Percentiles rank a stretch among this genome's conserved stretches.
These are phyloP conservation scores for Euwallacea fornicatus DNA, from an alignment of 1,140 invertebrate genomes.

Conservation along the genomic window DNA sequence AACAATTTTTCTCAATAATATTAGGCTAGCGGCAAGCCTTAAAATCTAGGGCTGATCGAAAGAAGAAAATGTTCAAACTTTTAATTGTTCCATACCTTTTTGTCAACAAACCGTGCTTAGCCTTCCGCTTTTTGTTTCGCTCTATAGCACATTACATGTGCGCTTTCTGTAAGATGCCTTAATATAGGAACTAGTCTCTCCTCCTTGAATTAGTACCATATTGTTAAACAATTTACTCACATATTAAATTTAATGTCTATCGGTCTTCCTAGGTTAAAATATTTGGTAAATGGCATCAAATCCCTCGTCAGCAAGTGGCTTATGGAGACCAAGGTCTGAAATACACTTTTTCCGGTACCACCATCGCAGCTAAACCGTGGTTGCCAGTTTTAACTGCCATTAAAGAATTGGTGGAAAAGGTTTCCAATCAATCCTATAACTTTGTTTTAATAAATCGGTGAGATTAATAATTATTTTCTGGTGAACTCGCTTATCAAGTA, in stretches of 20 bases:
- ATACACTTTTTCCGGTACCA: slow-evolving; percentile 68
- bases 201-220: too few relatives aligned
- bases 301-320: slow-evolving; percentile 70
- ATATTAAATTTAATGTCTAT: neutral
- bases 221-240: too few relatives aligned
- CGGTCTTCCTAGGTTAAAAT: slow-evolving; percentile 55
- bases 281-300: slow-evolving; percentile 68
- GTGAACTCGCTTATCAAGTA: neutral
- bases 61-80: too few relatives aligned
- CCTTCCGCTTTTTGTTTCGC: too few relatives aligned
- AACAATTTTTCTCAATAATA: too few relatives aligned
- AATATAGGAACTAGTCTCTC: too few relatives aligned
- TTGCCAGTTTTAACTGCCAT: slow-evolving; percentile 57
- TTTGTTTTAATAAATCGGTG: slow-evolving; percentile 75
- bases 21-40: too few relatives aligned
- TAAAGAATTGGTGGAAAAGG: slow-evolving; percentile 57
- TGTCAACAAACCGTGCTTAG: too few relatives aligned
- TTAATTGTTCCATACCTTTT: too few relatives aligned
- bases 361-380: slow-evolving; percentile 67
- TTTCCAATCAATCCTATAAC: slow-evolving; percentile 64
- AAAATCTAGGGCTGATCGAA: too few relatives aligned
- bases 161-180: too few relatives aligned
- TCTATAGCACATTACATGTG: too few relatives aligned
- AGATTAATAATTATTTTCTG: neutral
- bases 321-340: slow-evolving; percentile 66